phyloP scores from a whole-genome alignment of 2,888 invertebrate species.

The Drosophila austrosaltans region DNA sequence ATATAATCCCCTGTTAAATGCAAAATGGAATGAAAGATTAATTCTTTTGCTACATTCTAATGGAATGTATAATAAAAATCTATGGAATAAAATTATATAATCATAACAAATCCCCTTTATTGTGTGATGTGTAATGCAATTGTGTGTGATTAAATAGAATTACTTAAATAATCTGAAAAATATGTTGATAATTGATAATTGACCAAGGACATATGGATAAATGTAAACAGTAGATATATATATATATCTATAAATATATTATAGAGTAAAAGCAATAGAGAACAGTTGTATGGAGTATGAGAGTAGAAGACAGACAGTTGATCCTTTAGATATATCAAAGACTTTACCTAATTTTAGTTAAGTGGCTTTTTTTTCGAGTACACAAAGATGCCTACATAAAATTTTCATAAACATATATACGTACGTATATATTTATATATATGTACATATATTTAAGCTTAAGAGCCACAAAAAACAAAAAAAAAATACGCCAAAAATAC shows the following conservation, averaged over 20 bases:
- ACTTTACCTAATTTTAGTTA: conserved; percentile 3
- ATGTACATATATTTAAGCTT: not conserved
- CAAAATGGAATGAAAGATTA: not conserved
- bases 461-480: not conserved
- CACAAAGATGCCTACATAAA: not conserved
- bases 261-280: too few relatives aligned
- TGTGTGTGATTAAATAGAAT: too few relatives aligned
- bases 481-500: not conserved
- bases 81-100: not conserved
- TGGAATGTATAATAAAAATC: not conserved
- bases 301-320: too few relatives aligned
- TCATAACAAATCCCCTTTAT: not conserved
- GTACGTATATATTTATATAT: not conserved
- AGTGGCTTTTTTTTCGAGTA: conserved; percentile 1
- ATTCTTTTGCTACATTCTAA: not conserved
- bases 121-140: too few relatives aligned
- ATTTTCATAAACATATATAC: not conserved
- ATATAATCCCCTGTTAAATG: not conserved
- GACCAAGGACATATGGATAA: too few relatives aligned
- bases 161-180: too few relatives aligned
- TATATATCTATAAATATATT: too few relatives aligned
- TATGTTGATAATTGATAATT: too few relatives aligned
- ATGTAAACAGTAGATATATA: too few relatives aligned
- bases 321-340: conserved; percentile 7
- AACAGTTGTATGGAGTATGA: too few relatives aligned